These are phyloP conservation scores for Rotaria sp. DNA, from an alignment of 2,888 invertebrate species.

Conservation along the genomic window DNA sequence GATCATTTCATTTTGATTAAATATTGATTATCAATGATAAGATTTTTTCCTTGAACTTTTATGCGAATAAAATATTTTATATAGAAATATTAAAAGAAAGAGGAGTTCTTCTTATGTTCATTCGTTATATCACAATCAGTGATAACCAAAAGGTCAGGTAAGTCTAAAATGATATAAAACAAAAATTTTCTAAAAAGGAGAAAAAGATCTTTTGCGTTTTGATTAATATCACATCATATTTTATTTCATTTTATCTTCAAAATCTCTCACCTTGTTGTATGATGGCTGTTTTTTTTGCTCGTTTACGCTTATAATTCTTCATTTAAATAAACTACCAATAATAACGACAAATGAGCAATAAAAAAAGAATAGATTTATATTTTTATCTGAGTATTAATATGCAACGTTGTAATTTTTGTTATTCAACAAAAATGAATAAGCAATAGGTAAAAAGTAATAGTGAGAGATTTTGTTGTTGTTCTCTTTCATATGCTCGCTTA, in stretches of 20 bases:
- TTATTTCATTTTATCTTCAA: background rate
- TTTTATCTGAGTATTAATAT: background rate
- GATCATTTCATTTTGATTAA: background rate
- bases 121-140: background rate
- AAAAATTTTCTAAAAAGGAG: background rate
- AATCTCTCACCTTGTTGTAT: background rate
- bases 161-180: background rate
- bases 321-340: background rate
- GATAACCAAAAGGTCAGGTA: background rate
- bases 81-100: too few relatives aligned
- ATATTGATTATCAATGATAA: background rate
- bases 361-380: background rate
- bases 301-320: background rate
- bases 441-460: background rate
- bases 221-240: background rate
- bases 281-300: background rate
- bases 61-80: background rate
- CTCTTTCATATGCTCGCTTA: background rate
- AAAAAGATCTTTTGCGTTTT: too few relatives aligned
- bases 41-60: background rate
- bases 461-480: background rate
- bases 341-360: background rate
- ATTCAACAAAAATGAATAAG: background rate
- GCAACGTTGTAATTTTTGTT: background rate
- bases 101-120: background rate